phyloP scores from a whole-genome alignment of 2,113 vertebrate species.

The Thinocorus orbignyianus region DNA sequence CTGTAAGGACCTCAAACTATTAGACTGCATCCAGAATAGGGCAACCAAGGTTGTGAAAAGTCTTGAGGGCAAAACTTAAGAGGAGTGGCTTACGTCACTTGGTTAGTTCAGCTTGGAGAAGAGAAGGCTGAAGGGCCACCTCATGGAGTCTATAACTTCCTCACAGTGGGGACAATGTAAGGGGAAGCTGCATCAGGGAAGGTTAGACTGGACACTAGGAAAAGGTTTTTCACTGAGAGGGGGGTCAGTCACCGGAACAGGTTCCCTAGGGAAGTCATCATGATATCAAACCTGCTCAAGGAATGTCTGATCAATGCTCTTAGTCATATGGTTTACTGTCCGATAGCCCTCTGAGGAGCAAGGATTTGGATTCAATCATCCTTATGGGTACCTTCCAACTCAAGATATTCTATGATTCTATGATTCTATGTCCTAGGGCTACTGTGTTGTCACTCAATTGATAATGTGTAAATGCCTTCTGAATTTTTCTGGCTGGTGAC shows the following conservation, averaged over 20 bases:
- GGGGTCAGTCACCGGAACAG: not conserved
- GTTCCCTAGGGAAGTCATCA: not conserved
- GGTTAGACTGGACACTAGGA: not conserved
- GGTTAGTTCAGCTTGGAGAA: not conserved
- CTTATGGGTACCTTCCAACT: not conserved
- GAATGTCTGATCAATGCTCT: accelerated
- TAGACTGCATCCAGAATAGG: not conserved
- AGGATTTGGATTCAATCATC: not conserved
- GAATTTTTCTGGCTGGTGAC: too few relatives aligned
- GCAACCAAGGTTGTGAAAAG: not conserved
- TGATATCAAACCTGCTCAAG: not conserved
- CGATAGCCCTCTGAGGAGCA: not conserved
- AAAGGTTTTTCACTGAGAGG: not conserved
- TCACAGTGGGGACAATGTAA: accelerated
- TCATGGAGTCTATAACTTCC: not conserved
- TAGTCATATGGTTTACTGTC: not conserved
- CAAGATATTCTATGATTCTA: not conserved
- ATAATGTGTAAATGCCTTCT: too few relatives aligned
- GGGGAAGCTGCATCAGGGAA: not conserved
- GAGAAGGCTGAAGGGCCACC: not conserved
- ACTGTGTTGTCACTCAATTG: not conserved
- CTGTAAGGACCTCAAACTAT: not conserved
- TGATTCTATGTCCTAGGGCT: not conserved
- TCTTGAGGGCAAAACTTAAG: not conserved
- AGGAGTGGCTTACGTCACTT: not conserved